These are phyloP conservation scores for Sarcophaga bullata DNA, from an alignment of 1,140 invertebrate genomes.

Conservation along the genomic window DNA sequence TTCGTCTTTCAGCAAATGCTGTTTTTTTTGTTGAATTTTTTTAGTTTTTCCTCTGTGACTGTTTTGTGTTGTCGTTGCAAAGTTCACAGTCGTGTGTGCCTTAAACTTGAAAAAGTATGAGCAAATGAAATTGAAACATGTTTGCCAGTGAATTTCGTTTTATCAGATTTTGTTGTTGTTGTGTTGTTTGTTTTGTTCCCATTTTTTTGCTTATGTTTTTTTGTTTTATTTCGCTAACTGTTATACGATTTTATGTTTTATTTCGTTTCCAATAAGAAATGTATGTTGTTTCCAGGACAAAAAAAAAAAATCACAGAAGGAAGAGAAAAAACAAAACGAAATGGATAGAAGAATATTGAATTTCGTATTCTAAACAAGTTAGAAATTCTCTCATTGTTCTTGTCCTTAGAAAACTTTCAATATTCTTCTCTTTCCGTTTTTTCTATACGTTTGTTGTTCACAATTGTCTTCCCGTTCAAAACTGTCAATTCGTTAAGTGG, in stretches of 20 bases:
- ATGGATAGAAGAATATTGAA: not conserved
- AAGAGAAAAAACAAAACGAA: not conserved
- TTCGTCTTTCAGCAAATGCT: constrained; percentile 10
- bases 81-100: constrained; percentile 37
- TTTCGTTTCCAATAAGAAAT: not conserved
- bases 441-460: not conserved
- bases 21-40: not conserved
- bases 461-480: not conserved
- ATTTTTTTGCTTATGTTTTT: too few species aligned
- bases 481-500: constrained; percentile 17
- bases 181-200: not conserved
- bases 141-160: not conserved
- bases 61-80: constrained; percentile 1
- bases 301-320: too few species aligned
- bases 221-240: not conserved
- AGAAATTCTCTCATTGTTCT: not conserved
- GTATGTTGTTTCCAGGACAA: too few species aligned
- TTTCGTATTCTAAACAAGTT: constrained; percentile 23
- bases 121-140: not conserved
- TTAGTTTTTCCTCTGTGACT: not conserved
- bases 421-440: not conserved
- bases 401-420: not conserved
- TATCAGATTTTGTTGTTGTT: not conserved
- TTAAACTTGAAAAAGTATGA: constrained; percentile 31
- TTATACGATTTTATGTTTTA: not conserved